Percentiles rank a stretch among this genome's conserved stretches.
These are phyloP conservation scores for Aradophagus sp. DNA, from an alignment of 1,140 invertebrate species.

Conservation along the genomic window DNA sequence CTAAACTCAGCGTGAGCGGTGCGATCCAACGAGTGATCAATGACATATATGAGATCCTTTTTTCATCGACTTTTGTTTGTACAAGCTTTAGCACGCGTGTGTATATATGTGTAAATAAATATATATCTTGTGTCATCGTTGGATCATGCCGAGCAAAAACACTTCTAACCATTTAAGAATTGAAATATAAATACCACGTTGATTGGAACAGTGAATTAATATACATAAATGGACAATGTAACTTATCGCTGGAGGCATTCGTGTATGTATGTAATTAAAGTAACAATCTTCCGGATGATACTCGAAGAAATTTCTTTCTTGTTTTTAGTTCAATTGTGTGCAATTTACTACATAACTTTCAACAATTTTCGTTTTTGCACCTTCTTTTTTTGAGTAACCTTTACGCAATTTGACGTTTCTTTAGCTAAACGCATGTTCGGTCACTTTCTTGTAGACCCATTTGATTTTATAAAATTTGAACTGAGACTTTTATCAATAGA, in stretches of 20 bases:
- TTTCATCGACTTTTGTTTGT: conserved; percentile 42
- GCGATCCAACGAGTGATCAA: conserved; percentile 19
- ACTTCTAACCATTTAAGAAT: no score
- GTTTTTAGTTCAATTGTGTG: conserved; percentile 38
- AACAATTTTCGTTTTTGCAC: conserved; percentile 2
- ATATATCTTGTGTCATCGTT: conserved; percentile 61
- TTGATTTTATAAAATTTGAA: conserved; percentile 7
- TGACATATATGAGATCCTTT: conserved; percentile 38
- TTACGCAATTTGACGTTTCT: conserved; percentile 5
- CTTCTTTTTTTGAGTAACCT: conserved; percentile 15
- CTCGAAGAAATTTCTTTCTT: no score
- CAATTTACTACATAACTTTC: no score
- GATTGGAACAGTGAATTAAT: conserved; percentile 17
- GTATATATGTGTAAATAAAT: conserved; percentile 62
- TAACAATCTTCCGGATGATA: conserved; percentile 41
- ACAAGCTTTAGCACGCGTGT: conserved; percentile 52
- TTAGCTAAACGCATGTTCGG: conserved; percentile 24
- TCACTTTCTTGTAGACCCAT: conserved; percentile 29
- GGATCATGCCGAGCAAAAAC: conserved; percentile 27
- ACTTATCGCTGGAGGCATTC: conserved; percentile 26
- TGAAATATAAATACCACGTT: conserved; percentile 10
- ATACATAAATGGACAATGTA: conserved; percentile 26
- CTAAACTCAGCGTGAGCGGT: conserved; percentile 6
- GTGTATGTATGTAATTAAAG: conserved; percentile 53
- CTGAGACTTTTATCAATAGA: no score